Percentiles rank a stretch among this genome's conserved stretches.
phyloP scores from a whole-genome alignment of 2,113 vertebrate genomes.

The Pedetes capensis region DNA sequence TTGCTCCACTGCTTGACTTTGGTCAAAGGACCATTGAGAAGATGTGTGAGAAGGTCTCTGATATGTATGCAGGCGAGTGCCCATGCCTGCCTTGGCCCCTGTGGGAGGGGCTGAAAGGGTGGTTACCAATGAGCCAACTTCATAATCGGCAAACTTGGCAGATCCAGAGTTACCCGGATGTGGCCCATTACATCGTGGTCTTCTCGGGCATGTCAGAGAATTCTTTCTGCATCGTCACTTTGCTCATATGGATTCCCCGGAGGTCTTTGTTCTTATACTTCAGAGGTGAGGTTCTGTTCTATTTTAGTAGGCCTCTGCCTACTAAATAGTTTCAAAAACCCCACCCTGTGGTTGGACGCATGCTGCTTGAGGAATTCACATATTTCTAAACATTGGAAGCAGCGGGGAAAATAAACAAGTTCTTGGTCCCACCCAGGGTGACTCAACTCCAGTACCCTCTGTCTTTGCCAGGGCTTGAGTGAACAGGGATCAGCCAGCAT shows the following conservation, averaged over 20 bases:
- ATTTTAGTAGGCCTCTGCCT: not conserved
- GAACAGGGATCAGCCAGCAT: fast-evolving
- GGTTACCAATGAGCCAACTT: fast-evolving
- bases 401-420: not conserved
- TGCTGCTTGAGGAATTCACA: not conserved
- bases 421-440: not conserved
- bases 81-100: fast-evolving
- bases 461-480: not conserved
- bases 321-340: not conserved
- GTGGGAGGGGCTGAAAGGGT: fast-evolving
- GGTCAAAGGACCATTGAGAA: not conserved
- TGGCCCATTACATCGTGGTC: fast-evolving
- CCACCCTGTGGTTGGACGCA: not conserved
- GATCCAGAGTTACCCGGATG: fast-evolving
- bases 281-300: not conserved
- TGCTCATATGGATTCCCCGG: not conserved
- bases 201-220: not conserved
- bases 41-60: not conserved
- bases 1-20: fast-evolving
- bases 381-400: constrained; percentile 18
- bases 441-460: not conserved
- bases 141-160: not conserved
- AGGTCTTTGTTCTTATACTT: not conserved
- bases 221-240: not conserved
- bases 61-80: fast-evolving